A percentile compares a stretch with the other conserved stretches of the same genome.
Conservation (phyloP, 2,113 vertebrate species). For the Anolis sagrei region DNA sequence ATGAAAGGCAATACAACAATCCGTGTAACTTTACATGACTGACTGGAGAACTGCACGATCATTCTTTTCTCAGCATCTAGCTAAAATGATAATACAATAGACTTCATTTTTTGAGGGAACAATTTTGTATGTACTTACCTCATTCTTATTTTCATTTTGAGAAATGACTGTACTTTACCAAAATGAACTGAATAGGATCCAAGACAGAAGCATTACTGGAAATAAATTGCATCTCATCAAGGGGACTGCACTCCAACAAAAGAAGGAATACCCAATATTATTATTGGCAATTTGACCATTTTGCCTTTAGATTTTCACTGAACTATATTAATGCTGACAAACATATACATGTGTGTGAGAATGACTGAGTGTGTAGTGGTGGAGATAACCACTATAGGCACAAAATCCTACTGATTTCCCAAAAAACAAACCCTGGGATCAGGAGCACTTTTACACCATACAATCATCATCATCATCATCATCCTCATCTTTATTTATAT, state of each 20-base stretch:
- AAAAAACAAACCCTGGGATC: neutral
- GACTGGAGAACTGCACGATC: neutral
- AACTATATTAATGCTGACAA: accelerated
- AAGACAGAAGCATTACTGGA: neutral
- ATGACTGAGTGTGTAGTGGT: too few species aligned
- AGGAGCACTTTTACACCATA: neutral
- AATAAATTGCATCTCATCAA: neutral
- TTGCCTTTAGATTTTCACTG: neutral
- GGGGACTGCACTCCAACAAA: neutral
- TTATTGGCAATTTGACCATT: neutral
- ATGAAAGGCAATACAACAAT: neutral
- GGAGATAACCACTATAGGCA: neutral
- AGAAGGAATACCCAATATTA: neutral
- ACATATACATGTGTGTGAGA: too few species aligned
- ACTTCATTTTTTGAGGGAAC: conserved; percentile 17
- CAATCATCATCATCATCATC: too few species aligned
- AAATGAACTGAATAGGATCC: neutral
- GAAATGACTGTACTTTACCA: neutral
- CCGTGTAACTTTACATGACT: neutral
- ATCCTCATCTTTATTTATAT: too few species aligned
- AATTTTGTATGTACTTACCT: neutral
- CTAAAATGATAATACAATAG: neutral
- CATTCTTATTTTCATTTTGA: conserved; percentile 2
- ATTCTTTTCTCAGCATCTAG: neutral
- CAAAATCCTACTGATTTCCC: conserved; percentile 7